Evolutionary conservation across 2,888 invertebrate genomes (phyloP).

Genomic region (Sphaeridia pumilis): DNA sequence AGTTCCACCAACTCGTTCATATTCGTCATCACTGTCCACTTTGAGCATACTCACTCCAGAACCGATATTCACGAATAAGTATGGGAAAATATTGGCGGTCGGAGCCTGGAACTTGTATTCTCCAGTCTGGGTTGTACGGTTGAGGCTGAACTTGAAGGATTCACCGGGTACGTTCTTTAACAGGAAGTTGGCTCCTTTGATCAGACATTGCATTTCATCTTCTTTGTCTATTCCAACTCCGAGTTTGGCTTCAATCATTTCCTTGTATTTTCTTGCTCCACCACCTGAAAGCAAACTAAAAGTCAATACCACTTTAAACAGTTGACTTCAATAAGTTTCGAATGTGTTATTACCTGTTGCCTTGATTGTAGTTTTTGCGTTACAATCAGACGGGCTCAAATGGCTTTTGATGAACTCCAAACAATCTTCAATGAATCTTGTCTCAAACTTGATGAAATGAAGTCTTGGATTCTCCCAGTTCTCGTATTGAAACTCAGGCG

Average conservation of each 20-base stretch:
- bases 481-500: conserved; percentile 41
- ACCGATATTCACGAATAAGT: conserved; percentile 57
- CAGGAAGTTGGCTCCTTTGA: conserved; percentile 49
- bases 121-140: conserved; percentile 39
- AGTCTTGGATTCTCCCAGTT: conserved; percentile 48
- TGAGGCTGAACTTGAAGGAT: conserved; percentile 47
- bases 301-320: no score
- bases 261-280: conserved; percentile 54
- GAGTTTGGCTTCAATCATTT: conserved; percentile 49
- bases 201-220: conserved; percentile 47
- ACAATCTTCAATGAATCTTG: conserved; percentile 54
- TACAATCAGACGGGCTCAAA: conserved; percentile 44
- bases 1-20: conserved; percentile 55
- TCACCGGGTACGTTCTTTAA: conserved; percentile 56
- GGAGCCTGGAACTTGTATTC: conserved; percentile 14
- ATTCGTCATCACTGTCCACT: conserved; percentile 54
- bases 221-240: conserved; percentile 52
- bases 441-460: conserved; percentile 60
- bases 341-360: conserved; percentile 50
- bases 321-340: no score
- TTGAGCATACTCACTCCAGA: conserved; percentile 58
- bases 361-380: conserved; percentile 51
- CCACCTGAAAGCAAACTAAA: conserved; percentile 42
- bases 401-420: conserved; percentile 53
- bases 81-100: conserved; percentile 50